Conservation (phyloP, 2,888 invertebrate species). For the Lasioglossum marginatum region DNA sequence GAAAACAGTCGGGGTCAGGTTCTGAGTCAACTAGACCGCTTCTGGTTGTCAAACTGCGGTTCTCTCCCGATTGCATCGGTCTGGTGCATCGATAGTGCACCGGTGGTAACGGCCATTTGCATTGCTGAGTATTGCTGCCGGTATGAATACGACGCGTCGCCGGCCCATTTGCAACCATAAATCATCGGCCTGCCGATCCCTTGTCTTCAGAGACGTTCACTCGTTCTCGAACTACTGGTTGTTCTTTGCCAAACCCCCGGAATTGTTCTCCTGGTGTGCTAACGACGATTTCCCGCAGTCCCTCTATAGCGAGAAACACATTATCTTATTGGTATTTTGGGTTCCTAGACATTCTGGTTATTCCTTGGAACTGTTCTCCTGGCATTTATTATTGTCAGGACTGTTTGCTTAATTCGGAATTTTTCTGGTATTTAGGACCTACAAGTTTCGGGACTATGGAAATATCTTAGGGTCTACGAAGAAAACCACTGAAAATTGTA, state of each 20-base stretch:
- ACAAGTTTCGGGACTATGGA: neutral
- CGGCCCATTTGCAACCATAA: constrained; percentile 47
- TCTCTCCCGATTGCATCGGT: constrained; percentile 44
- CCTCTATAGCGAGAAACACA: too few species aligned
- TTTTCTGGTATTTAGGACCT: neutral
- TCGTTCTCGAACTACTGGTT: neutral
- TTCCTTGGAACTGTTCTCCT: neutral
- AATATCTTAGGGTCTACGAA: too few species aligned
- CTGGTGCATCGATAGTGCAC: constrained; percentile 38
- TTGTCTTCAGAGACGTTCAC: constrained; percentile 41
- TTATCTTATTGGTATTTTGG: too few species aligned
- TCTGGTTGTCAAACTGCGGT: constrained; percentile 59
- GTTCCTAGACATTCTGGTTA: too few species aligned
- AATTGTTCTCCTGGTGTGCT: neutral
- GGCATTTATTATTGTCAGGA: neutral
- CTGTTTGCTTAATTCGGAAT: neutral
- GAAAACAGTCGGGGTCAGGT: constrained; percentile 38
- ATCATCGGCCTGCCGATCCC: constrained; percentile 52
- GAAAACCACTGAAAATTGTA: neutral
- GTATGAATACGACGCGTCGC: constrained; percentile 58
- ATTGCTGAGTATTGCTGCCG: constrained; percentile 47
- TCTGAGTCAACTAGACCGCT: constrained; percentile 35
- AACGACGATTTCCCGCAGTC: neutral
- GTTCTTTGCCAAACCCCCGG: neutral
- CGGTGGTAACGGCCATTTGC: constrained; percentile 62